Evolutionary conservation across 2,797 vertebrate genomes (phyloP).

Genomic region (Rhinoraja longicauda): DNA sequence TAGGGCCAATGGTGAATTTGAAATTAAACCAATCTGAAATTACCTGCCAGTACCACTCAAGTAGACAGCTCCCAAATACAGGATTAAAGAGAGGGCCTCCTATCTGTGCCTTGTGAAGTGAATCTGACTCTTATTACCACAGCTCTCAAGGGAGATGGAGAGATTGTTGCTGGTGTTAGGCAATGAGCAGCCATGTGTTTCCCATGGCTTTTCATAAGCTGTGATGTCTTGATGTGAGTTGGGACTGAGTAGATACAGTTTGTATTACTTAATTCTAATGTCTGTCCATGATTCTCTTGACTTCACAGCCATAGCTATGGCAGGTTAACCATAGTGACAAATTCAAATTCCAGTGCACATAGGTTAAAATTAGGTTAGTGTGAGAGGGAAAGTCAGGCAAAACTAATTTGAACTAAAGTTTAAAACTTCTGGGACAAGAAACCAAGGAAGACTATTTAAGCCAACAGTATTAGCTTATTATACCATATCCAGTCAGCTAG

Average conservation of each 20-base stretch:
- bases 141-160: not conserved
- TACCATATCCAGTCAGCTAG: no score
- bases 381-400: not conserved
- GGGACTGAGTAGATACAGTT: not conserved
- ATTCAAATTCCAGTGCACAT: constrained; percentile 5
- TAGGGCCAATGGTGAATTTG: not conserved
- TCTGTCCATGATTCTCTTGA: not conserved
- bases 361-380: not conserved
- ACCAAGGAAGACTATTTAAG: not conserved
- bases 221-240: not conserved
- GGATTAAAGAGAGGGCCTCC: constrained; percentile 16
- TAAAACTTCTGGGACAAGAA: not conserved
- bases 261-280: not conserved
- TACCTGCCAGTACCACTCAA: constrained; percentile 22
- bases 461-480: not conserved
- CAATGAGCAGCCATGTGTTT: constrained; percentile 29
- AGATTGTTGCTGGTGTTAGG: constrained; percentile 19
- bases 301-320: not conserved
- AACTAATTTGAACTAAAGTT: not conserved
- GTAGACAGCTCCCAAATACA: constrained; percentile 32
- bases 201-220: not conserved
- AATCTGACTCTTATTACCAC: constrained; percentile 29
- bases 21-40: constrained; percentile 17
- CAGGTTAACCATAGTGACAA: not conserved
- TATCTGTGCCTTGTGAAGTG: constrained; percentile 25